Evolutionary conservation across 2,113 vertebrate genomes (phyloP).

Genomic region (Dasypus novemcinctus): DNA sequence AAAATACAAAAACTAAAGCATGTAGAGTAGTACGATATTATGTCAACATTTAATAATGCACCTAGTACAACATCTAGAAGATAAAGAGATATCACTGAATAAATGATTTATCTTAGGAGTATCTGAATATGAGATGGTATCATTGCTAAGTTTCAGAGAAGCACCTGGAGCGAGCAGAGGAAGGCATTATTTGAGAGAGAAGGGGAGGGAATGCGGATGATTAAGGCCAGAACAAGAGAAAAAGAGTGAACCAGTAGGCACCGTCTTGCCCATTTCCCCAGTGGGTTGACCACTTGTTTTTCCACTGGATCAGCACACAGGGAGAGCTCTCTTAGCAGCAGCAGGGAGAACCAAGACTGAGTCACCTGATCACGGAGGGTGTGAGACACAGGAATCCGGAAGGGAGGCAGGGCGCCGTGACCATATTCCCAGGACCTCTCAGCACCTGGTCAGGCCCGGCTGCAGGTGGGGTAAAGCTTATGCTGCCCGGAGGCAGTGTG

Average conservation of each 20-base stretch:
- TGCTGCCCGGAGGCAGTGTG: neutral
- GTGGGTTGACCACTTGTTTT: neutral
- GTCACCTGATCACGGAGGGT: slow-evolving; percentile 18
- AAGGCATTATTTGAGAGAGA: slow-evolving; percentile 6
- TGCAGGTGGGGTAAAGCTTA: neutral
- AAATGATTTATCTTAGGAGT: neutral
- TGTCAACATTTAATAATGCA: neutral
- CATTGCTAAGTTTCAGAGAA: slow-evolving; percentile 15
- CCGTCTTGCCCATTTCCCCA: neutral
- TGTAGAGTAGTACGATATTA: neutral
- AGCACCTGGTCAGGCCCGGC: neutral
- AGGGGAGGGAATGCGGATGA: neutral
- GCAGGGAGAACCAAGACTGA: slow-evolving; percentile 32
- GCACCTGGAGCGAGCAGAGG: neutral
- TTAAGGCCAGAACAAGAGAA: neutral
- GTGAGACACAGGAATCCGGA: slow-evolving; percentile 33
- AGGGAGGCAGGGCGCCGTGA: slow-evolving; percentile 11
- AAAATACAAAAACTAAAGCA: neutral
- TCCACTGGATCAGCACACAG: neutral
- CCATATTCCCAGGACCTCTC: slow-evolving; percentile 17
- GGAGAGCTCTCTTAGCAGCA: neutral
- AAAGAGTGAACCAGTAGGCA: neutral
- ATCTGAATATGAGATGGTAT: neutral
- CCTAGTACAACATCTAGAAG: neutral
- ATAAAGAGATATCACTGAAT: neutral